phyloP scores from a whole-genome alignment of 2,113 vertebrate species.

The Numenius arquata region DNA sequence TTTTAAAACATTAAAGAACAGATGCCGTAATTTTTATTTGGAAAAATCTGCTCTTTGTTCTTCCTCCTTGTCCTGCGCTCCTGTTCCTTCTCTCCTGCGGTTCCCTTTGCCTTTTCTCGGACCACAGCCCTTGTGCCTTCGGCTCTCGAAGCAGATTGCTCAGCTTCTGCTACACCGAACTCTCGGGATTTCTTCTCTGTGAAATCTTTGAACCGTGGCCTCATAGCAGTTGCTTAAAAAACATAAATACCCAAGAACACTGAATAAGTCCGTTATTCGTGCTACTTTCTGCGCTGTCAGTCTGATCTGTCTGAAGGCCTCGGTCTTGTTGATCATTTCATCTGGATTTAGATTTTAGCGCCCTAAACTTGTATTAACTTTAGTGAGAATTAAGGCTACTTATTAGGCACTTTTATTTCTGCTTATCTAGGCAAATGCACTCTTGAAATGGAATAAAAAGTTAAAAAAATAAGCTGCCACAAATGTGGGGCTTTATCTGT shows the following conservation, averaged over 20 bases:
- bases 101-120: background rate
- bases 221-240: background rate
- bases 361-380: background rate
- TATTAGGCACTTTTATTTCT: background rate
- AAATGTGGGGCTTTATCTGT: background rate
- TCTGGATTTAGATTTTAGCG: background rate
- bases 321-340: background rate
- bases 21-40: background rate
- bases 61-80: background rate
- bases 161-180: background rate
- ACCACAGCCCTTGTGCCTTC: background rate
- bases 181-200: background rate
- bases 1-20: background rate
- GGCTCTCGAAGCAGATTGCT: background rate
- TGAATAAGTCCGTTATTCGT: background rate
- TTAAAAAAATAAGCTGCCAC: background rate
- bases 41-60: background rate
- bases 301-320: background rate
- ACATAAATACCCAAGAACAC: background rate
- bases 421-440: background rate
- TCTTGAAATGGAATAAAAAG: background rate
- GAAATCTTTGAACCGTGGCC: background rate
- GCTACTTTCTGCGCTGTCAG: background rate
- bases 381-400: background rate
- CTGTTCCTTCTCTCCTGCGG: background rate